Base-by-base conservation (phyloP, 2,113 vertebrate species). In the Etia nguti region DNA sequence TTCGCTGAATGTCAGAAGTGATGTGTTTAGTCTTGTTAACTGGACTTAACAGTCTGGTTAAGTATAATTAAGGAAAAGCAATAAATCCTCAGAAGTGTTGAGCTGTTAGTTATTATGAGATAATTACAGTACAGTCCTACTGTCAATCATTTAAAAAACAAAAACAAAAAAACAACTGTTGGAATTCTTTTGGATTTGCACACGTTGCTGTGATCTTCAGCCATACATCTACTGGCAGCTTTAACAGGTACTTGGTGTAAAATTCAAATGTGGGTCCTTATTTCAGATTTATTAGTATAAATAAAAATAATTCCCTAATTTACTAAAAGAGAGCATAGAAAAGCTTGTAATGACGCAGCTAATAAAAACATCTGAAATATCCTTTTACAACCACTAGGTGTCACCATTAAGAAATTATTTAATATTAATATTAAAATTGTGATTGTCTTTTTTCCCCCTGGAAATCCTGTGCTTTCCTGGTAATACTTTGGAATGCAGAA, bases 351-450 rank as follows among this genome's bases (percentile, higher is more conserved):
- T 31, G 70, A 31, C 6, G 15, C 24, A 50, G 43, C 41, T 8
- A 50, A 31, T 48, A 31, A 20, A 75, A 73, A 18, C 16, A 50
- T 10, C 43, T 77, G 43, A 50, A 52, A 60, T 62, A 43, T 34
- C 10, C 4, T 1, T 9, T 1, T 29, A 16, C n/a, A 22, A n/a
- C 86, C 90, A 91, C 79, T 13, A 90, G 86, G 59, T 84, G 80
- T 80, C 82, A 22, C 54, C 26, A 52, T 65, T 82, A 13, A 81
- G 4, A 20, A 2, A 41, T 1, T 4, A 6, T 9, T 15, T 57
- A 10, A 29, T 29, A 18, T 20, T 52, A 0, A 29, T 38, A 43
- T 26, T 46, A 4, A 10, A 73, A 15, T 0, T 29, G 6, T 18
- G 2, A 1, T 8, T 1, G 3, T 81, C 10, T 29, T 48, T 15